Evolutionary conservation across 1,140 invertebrate genomes (phyloP), one percentile per base, ranked within the genome.

Genomic region (Meloidogyne exigua): DNA sequence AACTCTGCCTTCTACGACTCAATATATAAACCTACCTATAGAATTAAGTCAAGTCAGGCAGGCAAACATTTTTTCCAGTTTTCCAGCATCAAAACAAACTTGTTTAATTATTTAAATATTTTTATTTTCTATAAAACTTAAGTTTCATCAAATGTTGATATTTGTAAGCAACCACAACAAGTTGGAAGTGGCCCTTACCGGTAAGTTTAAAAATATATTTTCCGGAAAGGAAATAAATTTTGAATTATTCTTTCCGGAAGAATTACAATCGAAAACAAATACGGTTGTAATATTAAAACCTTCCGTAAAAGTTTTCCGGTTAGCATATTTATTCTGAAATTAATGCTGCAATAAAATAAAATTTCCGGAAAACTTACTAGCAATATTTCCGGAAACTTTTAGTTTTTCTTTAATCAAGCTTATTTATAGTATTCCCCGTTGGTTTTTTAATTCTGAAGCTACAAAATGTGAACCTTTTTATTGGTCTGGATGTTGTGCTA

Each of bases 401-500:
- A 39, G 36, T 44, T 18, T 67, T 67, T 21, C 26, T 36, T 68
- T 2, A 68, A 36, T 23, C n/a, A n/a, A 67, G 18, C 0, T 25
- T 68, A 26, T 68, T 4, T n/a, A 18, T 57, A 70, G 84, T 32
- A 86, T 86, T 73, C 86, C 85, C 12, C 70, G 85, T 62, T 87
- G 85, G 85, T 85, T 82, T 67, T 87, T 79, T 69, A 85, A 87
- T 72, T 67, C 81, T 36, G 73, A 69, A 1, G 71, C 79, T 12
- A 65, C 67, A 36, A 76, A 80, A 26, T 87, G 85, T 69, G 84
- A 87, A 70, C 68, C 85, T 11, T 87, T 87, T 72, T 87, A 87
- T 70, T 87, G 83, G 83, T 85, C 83, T 12, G 85, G 85, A 23
- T 87, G 85, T 73, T 87, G 84, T 72, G 85, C 81, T 39, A 86